Conservation (phyloP, 2,113 vertebrate species). For the Aramus guarauna region DNA sequence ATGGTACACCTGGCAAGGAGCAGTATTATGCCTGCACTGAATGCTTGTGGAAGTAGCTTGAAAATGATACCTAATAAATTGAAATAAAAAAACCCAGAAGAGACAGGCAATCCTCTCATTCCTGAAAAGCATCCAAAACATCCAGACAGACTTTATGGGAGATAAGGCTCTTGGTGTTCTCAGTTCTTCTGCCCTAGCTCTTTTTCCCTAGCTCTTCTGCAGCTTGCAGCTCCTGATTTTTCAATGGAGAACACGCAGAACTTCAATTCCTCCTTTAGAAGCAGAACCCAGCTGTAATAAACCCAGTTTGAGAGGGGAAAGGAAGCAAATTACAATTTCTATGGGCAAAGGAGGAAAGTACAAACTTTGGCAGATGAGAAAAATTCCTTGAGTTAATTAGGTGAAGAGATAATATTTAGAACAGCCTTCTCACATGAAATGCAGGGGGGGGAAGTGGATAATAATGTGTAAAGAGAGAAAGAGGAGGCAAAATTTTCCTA, state of each 20-base stretch:
- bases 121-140: neutral
- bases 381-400: neutral
- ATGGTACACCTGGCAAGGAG: neutral
- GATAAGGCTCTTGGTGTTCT: neutral
- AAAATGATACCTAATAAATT: neutral
- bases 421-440: neutral
- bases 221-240: neutral
- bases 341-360: neutral
- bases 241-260: rapidly evolving
- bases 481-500: neutral
- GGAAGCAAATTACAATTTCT: neutral
- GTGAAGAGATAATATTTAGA: neutral
- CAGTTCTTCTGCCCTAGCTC: neutral
- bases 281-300: neutral
- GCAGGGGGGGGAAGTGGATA: neutral
- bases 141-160: neutral
- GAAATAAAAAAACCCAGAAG: neutral
- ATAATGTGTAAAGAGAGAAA: neutral
- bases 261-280: neutral
- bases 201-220: too few relatives aligned
- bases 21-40: neutral
- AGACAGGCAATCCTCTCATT: neutral
- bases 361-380: neutral
- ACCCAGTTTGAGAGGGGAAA: neutral
- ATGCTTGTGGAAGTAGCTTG: neutral